Evolutionary conservation across 2,888 invertebrate genomes (phyloP).

Genomic region (Serrognathus titanus): DNA sequence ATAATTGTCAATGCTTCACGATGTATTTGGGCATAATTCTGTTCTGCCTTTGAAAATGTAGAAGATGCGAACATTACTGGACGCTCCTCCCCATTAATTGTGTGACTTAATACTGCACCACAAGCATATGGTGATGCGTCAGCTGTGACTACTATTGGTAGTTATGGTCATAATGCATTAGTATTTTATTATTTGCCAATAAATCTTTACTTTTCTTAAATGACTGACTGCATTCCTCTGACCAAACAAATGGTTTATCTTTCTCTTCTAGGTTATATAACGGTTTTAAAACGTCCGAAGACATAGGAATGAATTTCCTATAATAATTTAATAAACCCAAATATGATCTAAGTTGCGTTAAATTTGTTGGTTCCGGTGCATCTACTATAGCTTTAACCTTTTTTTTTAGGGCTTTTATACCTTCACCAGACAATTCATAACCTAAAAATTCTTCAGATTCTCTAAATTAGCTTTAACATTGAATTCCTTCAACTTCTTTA

Average conservation of each 20-base stretch:
- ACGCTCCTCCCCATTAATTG: conserved; percentile 27
- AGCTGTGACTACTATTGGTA: conserved; percentile 29
- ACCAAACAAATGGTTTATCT: conserved; percentile 14
- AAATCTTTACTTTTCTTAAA: conserved; percentile 22
- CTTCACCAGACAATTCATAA: conserved; percentile 9
- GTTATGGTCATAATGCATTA: conserved; percentile 23
- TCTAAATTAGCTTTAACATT: too few relatives aligned
- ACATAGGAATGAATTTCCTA: conserved; percentile 21
- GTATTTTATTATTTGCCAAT: conserved; percentile 16
- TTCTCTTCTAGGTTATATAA: conserved; percentile 19
- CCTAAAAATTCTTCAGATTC: too few relatives aligned
- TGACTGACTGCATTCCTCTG: conserved; percentile 10
- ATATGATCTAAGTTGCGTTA: conserved; percentile 18
- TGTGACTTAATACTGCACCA: conserved; percentile 32
- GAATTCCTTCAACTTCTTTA: too few relatives aligned
- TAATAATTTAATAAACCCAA: conserved; percentile 22
- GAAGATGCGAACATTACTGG: conserved; percentile 33
- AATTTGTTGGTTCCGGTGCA: conserved; percentile 17
- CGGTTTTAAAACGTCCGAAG: conserved; percentile 13
- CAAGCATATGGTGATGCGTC: conserved; percentile 33
- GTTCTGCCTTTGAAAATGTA: conserved; percentile 33
- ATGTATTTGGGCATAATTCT: conserved; percentile 34
- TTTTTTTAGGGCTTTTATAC: conserved; percentile 33
- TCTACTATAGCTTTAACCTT: conserved; percentile 15
- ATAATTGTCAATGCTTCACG: conserved; percentile 38